Evolutionary conservation across 2,797 vertebrate species (phyloP).

Genomic region (Poecilia gillii): DNA sequence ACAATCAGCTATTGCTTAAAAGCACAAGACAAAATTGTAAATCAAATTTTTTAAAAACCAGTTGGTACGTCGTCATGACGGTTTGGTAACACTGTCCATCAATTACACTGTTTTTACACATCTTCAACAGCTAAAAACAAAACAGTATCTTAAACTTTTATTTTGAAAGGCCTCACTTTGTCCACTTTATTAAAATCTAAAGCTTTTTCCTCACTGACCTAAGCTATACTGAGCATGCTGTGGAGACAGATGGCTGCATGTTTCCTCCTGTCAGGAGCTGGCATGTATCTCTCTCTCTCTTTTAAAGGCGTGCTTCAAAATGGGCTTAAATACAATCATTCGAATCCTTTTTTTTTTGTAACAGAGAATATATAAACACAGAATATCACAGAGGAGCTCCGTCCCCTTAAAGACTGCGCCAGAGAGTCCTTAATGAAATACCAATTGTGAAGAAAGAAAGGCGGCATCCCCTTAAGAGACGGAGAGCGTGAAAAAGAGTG

Average conservation of each 20-base stretch:
- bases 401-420: slow-evolving; percentile 11
- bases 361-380: slow-evolving; percentile 11
- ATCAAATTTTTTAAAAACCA: not conserved
- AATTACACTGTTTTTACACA: not conserved
- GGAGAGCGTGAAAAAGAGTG: slow-evolving; percentile 34
- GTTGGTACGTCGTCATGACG: not conserved
- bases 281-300: not conserved
- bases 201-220: not conserved
- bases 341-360: not conserved
- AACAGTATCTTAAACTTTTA: not conserved
- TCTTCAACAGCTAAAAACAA: not conserved
- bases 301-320: not conserved
- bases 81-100: not conserved
- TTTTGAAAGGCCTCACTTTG: not conserved
- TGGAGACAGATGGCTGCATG: not conserved
- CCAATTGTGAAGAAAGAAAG: slow-evolving; percentile 7
- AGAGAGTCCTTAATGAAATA: slow-evolving; percentile 29
- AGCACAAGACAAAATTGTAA: not conserved
- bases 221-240: not conserved
- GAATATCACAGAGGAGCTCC: not conserved
- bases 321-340: not conserved
- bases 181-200: not conserved
- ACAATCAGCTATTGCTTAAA: not conserved
- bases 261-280: not conserved
- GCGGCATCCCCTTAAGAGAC: slow-evolving; percentile 38